Evolutionary conservation across 2,113 vertebrate species (phyloP).

Genomic region (Lagopus muta): DNA sequence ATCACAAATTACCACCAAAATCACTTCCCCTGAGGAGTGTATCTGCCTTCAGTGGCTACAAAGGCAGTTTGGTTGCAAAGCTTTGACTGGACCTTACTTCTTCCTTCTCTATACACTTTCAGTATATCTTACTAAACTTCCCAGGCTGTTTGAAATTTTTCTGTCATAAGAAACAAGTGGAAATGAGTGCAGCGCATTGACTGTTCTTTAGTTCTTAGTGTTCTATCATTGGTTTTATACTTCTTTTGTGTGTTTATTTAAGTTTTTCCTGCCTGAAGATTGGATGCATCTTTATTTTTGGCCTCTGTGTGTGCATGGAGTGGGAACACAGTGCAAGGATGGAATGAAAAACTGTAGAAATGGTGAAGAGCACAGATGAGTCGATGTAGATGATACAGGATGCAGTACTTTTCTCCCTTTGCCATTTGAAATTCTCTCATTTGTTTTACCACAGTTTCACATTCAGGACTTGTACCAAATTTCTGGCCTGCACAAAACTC

Average conservation of each 20-base stretch:
- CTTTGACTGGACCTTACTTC: not conserved
- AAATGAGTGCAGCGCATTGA: not conserved
- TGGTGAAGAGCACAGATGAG: not conserved
- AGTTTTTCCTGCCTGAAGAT: not conserved
- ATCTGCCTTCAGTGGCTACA: not conserved
- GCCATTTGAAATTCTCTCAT: not conserved
- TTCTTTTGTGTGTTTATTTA: not conserved
- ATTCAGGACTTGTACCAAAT: not conserved
- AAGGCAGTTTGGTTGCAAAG: not conserved
- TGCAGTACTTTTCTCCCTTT: not conserved
- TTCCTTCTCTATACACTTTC: not conserved
- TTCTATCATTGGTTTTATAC: not conserved
- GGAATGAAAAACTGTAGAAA: not conserved
- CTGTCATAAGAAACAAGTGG: not conserved
- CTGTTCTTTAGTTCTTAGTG: not conserved
- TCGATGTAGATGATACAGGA: not conserved
- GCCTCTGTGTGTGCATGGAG: not conserved
- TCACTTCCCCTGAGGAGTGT: not conserved
- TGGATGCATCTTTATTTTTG: not conserved
- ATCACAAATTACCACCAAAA: not conserved
- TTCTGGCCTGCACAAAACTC: not conserved
- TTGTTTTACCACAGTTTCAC: not conserved
- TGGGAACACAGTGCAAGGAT: not conserved
- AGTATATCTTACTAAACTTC: not conserved
- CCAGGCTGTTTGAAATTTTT: not conserved